These are phyloP conservation scores for Trididemnum clinides DNA, from an alignment of 23 tunicate species.

Conservation along the genomic window DNA sequence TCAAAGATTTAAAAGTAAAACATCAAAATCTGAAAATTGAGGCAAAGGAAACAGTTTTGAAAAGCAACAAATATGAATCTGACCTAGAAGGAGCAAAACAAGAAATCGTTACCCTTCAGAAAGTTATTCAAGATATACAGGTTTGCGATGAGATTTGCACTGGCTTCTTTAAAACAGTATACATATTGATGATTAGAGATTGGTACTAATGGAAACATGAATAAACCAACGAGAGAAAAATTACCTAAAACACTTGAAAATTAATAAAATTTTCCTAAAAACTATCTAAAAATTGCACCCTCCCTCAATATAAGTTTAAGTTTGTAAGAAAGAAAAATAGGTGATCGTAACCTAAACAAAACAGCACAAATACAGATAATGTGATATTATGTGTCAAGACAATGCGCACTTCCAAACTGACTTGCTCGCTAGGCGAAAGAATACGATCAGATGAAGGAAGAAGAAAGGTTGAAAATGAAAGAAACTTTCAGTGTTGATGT, in stretches of 20 bases:
- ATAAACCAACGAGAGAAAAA: too few species aligned
- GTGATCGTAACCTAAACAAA: too few species aligned
- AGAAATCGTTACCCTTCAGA: conserved; percentile 76
- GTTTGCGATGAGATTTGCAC: neutral
- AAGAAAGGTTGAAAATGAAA: conserved; percentile 44
- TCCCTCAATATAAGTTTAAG: too few species aligned
- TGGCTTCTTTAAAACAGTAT: neutral
- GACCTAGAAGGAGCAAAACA: conserved; percentile 58
- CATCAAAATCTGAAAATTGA: conserved; percentile 24
- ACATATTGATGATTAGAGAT: too few species aligned
- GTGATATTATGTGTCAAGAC: too few species aligned
- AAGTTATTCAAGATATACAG: conserved; percentile 77
- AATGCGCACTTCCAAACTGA: neutral
- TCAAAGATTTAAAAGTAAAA: conserved; percentile 51
- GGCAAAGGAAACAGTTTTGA: conserved; percentile 11
- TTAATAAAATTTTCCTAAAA: too few species aligned
- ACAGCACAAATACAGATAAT: too few species aligned
- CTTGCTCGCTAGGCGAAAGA: conserved; percentile 48
- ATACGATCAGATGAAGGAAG: conserved; percentile 73
- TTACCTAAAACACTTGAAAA: too few species aligned
- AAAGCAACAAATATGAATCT: conserved; percentile 11
- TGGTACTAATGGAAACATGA: too few species aligned
- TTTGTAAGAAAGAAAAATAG: too few species aligned
- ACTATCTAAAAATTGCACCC: too few species aligned
- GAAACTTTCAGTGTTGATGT: conserved; percentile 68